Evolutionary conservation across 2,797 vertebrate genomes (phyloP), one percentile per base, ranked within the genome.

Genomic region (Mionectes olivaceus): DNA sequence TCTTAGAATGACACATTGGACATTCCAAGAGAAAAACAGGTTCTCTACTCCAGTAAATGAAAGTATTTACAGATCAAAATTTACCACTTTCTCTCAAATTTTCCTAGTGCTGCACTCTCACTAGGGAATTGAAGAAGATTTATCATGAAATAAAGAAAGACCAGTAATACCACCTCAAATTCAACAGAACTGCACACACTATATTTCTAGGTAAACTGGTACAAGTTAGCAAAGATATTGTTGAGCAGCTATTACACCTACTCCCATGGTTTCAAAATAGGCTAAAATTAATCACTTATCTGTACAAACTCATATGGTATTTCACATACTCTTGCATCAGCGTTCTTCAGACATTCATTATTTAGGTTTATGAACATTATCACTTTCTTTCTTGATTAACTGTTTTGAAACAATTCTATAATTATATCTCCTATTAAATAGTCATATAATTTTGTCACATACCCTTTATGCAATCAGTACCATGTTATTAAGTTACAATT

Each of bases 401-500:
- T 59, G 79, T 80, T 95, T 91, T 88, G 76, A 90, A 92, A 92
- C 32, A 92, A 83, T 92, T 60, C 83, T 79, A 70, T 93, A 94
- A 86, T 67, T 59, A 8, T 71, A 83, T 77, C 81, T 83, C 56
- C 44, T 82, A 93, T 83, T 90, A 87, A 95, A 79, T 2, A 94
- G 74, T 25, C 63, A 75, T 35, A 93, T 37, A 88, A 74, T 93
- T 90, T 87, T 93, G 78, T 88, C 94, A 87, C 25, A 79, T 82
- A 80, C n/a, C 33, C 86, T 83, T 94, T 86, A 81, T 76, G 67
- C 60, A 93, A 90, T 93, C 87, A 92, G 79, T 41, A 91, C 41
- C 71, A 71, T 43, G 69, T 78, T 94, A 93, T 89, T 90, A 93
- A 81, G 73, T 79, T 90, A 92, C 69, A 65, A 83, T 88, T 94